phyloP scores from a whole-genome alignment of 2,797 vertebrate species.

The Streptopelia turtur region DNA sequence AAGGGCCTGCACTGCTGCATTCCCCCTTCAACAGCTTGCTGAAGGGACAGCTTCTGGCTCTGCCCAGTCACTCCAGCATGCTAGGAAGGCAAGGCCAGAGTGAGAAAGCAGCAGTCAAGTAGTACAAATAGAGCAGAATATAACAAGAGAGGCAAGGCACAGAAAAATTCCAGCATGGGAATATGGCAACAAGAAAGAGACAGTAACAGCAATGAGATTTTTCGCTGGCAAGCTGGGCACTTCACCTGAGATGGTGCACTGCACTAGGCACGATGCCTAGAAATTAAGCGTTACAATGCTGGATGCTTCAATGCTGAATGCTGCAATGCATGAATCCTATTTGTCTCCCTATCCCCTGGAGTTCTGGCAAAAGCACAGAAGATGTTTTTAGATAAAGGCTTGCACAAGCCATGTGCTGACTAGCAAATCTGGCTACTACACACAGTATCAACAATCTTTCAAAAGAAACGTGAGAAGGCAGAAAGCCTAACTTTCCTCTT shows the following conservation, averaged over 20 bases:
- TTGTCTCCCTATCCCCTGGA: neutral
- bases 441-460: neutral
- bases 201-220: neutral
- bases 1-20: neutral
- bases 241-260: neutral
- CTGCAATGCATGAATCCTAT: neutral
- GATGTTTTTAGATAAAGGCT: neutral
- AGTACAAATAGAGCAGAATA: neutral
- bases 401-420: neutral
- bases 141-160: neutral
- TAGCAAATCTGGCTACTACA: neutral
- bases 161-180: neutral
- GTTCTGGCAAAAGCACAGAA: neutral
- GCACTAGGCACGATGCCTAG: fast-evolving
- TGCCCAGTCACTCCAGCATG: neutral
- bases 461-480: neutral
- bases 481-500: neutral
- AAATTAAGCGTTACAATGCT: neutral
- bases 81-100: neutral
- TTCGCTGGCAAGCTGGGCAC: neutral
- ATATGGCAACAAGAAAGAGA: neutral
- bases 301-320: neutral
- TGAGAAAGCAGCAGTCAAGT: neutral
- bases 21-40: neutral
- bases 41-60: neutral